Evolutionary conservation across 2,797 vertebrate species (phyloP).

Genomic region (Hoplostethus mediterraneus): DNA sequence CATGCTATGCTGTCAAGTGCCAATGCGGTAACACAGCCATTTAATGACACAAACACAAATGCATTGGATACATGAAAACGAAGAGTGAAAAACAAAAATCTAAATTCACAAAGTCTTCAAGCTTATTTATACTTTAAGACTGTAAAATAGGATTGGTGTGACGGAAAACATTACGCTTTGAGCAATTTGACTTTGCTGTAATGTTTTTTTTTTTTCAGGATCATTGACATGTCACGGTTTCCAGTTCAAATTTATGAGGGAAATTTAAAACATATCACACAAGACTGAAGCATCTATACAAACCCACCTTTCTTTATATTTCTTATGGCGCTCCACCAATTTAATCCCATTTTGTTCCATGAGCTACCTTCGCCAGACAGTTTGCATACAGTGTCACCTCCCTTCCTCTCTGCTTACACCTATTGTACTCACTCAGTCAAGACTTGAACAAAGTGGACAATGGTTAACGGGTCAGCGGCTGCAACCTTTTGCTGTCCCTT

Average conservation of each 20-base stretch:
- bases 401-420: conserved; percentile 3
- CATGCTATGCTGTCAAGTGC: conserved; percentile 77
- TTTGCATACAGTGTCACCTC: conserved; percentile 50
- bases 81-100: conserved; percentile 66
- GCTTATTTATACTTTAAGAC: conserved; percentile 81
- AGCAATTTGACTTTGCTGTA: conserved; percentile 62
- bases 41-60: conserved; percentile 75
- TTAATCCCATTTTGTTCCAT: conserved; percentile 49
- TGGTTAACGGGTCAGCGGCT: conserved; percentile 70
- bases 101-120: conserved; percentile 78
- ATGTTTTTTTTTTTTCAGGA: conserved; percentile 50
- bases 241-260: conserved; percentile 74
- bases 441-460: conserved; percentile 57
- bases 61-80: conserved; percentile 76
- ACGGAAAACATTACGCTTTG: conserved; percentile 58
- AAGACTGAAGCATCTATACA: conserved; percentile 73
- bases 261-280: conserved; percentile 47
- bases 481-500: conserved; percentile 34
- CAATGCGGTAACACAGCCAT: conserved; percentile 67
- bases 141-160: conserved; percentile 77
- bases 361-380: conserved; percentile 64
- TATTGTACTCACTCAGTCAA: conserved; percentile 23
- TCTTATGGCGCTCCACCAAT: conserved; percentile 42
- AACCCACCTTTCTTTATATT: conserved; percentile 60
- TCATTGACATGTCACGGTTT: conserved; percentile 74